Base-by-base conservation (phyloP, 2,113 vertebrate species). In the Xiphophorus hellerii region DNA sequence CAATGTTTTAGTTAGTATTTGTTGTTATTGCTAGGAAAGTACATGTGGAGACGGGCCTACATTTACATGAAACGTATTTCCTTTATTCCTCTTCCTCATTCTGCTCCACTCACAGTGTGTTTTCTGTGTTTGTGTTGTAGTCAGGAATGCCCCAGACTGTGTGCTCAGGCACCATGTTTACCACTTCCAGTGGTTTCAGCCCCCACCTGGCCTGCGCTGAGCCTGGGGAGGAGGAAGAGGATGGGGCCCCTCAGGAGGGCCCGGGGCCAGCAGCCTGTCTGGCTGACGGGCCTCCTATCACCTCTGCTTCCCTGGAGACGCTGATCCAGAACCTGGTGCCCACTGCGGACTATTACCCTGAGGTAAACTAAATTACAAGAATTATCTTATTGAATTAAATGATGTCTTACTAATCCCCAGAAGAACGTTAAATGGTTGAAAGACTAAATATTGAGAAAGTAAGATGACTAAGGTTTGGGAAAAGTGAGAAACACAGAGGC, bases 271-370 rank as follows among this genome's bases (percentile, higher is more conserved):
- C 90, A 84, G 84, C 94, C 89, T 91, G 94, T 92, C 87, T 95
- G 93, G 87, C 94, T 68, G 94, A 96, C 85, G 82, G 95, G 89
- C 93, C 95, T 89, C 87, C 94, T 66, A 95, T 96, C 87, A 95
- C 95, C 83, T 98, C 97, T 30, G 97, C 97, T 85, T 97, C 96
- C 85, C 92, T 98, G 85, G 96, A 97, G 88, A 96, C 96, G 71
- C 93, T 98, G 70, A 97, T 98, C 83, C 96, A 97, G 84, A 96
- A 97, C 83, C 94, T 97, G 70, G 95, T 97, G 80, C 96, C 97
- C 89, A 97, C 96, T 54, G 93, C 96, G 2, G 95, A 98, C 87
- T 97, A 97, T 91, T 98, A 97, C 88, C 97, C 96, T 0, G 95
- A 97, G 95, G 97, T 97, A 85, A 82, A 67, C 2, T 1, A 0